These are phyloP conservation scores for Pogonophryne albipinna DNA, from an alignment of 2,797 vertebrate genomes.

Conservation along the genomic window DNA sequence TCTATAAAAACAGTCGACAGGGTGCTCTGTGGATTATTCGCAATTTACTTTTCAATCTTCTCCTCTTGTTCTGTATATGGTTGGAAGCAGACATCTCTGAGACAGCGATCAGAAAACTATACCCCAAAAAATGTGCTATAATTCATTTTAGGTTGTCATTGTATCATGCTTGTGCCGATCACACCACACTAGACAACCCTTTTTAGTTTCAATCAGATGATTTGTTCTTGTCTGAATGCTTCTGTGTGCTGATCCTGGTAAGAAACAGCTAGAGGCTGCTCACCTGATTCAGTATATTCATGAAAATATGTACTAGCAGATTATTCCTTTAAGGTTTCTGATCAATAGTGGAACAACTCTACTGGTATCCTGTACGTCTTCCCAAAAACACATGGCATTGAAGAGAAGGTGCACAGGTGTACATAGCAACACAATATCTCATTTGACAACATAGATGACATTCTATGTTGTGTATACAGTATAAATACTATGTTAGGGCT, in stretches of 20 bases:
- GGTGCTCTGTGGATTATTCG: not conserved
- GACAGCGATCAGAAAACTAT: not conserved
- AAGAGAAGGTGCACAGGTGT: slow-evolving; percentile 24
- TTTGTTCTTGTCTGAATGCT: not conserved
- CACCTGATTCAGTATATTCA: not conserved
- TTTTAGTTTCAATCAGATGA: not conserved
- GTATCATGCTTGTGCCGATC: not conserved
- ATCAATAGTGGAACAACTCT: not conserved
- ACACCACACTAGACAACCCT: not conserved
- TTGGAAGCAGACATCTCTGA: not conserved
- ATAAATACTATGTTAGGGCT: slow-evolving; percentile 27
- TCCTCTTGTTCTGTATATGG: not conserved
- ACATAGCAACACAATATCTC: slow-evolving; percentile 15
- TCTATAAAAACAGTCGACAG: not conserved
- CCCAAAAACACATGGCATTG: not conserved
- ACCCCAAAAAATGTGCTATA: not conserved
- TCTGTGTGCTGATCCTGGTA: not conserved
- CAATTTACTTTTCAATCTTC: not conserved
- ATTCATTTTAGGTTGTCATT: not conserved
- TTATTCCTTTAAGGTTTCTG: not conserved
- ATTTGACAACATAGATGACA: not conserved
- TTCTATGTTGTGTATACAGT: slow-evolving; percentile 24
- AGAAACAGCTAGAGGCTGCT: too few relatives aligned
- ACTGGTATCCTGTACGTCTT: not conserved
- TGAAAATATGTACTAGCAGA: not conserved